Evolutionary conservation across 2,797 vertebrate genomes (phyloP).

Genomic region (Thaleichthys pacificus): DNA sequence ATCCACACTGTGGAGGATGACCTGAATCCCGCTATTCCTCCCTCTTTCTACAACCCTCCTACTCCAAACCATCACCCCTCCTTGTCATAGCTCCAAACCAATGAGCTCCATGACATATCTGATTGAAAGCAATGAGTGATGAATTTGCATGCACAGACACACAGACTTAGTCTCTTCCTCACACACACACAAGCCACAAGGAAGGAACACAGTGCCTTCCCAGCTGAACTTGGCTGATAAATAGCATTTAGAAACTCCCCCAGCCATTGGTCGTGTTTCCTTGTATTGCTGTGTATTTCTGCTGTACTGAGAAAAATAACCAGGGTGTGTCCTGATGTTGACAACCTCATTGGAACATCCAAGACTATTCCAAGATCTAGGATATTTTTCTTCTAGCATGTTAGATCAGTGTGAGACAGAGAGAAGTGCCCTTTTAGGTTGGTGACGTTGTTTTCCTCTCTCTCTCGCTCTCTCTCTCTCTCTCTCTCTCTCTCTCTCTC

Average conservation of each 20-base stretch:
- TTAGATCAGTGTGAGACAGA: no score
- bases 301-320: no score
- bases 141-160: constrained; percentile 11
- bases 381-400: no score
- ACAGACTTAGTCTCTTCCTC: neutral
- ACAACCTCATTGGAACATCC: no score
- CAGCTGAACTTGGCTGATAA: neutral
- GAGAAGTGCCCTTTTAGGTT: no score
- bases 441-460: constrained; percentile 5
- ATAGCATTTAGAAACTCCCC: neutral
- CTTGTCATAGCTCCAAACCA: neutral
- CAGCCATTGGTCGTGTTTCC: no score
- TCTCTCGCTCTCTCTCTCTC: no score
- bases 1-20: neutral
- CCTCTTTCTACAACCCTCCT: neutral
- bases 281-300: no score
- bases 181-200: constrained; percentile 4
- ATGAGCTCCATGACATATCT: neutral
- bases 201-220: neutral
- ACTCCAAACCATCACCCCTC: neutral
- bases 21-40: neutral
- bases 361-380: no score
- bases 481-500: no score
- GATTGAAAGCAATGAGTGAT: neutral
- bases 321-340: no score